Conservation (phyloP, 2,888 invertebrate species). For the Sinopyrophorus schimmeli region DNA sequence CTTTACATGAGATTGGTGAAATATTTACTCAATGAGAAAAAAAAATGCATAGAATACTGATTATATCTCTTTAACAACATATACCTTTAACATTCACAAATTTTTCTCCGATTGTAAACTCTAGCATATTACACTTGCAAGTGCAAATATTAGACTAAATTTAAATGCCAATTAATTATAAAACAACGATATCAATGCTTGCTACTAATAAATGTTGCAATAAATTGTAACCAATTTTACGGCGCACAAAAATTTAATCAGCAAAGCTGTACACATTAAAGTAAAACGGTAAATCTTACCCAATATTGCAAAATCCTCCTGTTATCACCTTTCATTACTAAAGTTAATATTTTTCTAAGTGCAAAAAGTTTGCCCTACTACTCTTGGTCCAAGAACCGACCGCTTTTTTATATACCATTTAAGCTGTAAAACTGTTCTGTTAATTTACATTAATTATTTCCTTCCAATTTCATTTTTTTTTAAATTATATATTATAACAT, state of each 20-base stretch:
- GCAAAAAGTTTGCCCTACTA: no score
- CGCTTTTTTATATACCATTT: no score
- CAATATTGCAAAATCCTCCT: neutral
- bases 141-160: constrained; percentile 9
- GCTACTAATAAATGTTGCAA: constrained; percentile 14
- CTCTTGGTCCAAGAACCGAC: no score
- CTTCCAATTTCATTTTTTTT: constrained; percentile 7
- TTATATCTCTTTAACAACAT: no score
- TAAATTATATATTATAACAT: no score
- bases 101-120: constrained; percentile 8
- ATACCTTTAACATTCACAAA: constrained; percentile 11
- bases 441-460: constrained; percentile 19
- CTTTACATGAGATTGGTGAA: neutral
- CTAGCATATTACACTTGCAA: constrained; percentile 23
- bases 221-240: constrained; percentile 4
- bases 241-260: constrained; percentile 11
- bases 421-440: no score
- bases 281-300: neutral
- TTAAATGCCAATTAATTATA: constrained; percentile 10
- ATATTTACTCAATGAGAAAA: neutral
- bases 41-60: neutral
- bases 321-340: constrained; percentile 16
- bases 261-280: neutral
- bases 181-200: constrained; percentile 29
- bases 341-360: no score